Conservation (phyloP, 2,888 invertebrate genomes). For the Lumbricus terrestris region DNA sequence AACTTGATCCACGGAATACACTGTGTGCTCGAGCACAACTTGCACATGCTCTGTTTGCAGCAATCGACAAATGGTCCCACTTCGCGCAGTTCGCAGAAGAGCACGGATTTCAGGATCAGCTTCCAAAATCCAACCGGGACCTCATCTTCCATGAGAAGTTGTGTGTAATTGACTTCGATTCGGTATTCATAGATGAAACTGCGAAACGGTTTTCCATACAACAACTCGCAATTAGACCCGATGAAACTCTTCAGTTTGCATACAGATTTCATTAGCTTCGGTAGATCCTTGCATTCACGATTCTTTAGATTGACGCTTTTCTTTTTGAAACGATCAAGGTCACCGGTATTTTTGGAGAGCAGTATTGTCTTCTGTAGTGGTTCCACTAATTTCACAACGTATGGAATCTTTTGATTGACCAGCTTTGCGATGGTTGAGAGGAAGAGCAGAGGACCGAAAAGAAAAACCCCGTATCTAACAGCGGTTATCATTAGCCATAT, state of each 20-base stretch:
- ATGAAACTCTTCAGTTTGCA: background rate
- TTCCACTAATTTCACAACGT: slow-evolving; percentile 43
- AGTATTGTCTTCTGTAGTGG: background rate
- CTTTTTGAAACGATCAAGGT: slow-evolving; percentile 11
- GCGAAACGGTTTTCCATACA: too few relatives aligned
- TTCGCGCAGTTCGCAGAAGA: too few relatives aligned
- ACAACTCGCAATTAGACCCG: too few relatives aligned
- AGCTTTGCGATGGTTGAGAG: too few relatives aligned
- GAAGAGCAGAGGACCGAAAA: too few relatives aligned
- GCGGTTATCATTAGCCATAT: slow-evolving; percentile 48
- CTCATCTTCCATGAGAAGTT: slow-evolving; percentile 38
- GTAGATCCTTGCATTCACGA: background rate
- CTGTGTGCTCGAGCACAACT: background rate
- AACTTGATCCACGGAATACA: background rate
- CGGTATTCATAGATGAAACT: too few relatives aligned
- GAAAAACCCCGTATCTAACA: slow-evolving; percentile 47
- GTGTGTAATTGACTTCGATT: slow-evolving; percentile 36
- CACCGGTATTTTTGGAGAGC: background rate
- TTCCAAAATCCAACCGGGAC: slow-evolving; percentile 38
- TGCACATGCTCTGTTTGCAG: slow-evolving; percentile 35
- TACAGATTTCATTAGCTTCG: background rate
- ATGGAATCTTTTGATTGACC: too few relatives aligned
- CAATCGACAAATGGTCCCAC: too few relatives aligned
- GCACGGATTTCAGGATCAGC: slow-evolving; percentile 30
- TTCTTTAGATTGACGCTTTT: slow-evolving; percentile 35